Conservation (phyloP, 2,888 invertebrate genomes). For the Brachyptera putata region DNA sequence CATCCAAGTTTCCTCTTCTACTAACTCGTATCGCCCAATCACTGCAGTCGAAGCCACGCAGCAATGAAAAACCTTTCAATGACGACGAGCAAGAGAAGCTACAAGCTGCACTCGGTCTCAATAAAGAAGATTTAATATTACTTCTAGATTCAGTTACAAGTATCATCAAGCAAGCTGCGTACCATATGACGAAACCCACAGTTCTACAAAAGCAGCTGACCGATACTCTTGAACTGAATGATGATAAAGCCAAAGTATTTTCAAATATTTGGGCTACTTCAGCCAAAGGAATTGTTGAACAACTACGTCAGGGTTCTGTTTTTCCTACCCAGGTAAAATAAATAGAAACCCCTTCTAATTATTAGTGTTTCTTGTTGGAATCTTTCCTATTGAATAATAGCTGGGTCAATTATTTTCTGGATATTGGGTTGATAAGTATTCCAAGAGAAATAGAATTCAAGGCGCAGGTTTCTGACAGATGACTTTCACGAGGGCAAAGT, state of each 20-base stretch:
- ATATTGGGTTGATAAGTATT: no score
- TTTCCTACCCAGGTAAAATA: constrained; percentile 30
- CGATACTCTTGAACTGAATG: constrained; percentile 48
- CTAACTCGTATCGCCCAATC: constrained; percentile 31
- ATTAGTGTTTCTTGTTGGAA: background rate
- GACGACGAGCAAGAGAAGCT: constrained; percentile 33
- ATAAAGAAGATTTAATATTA: constrained; percentile 28
- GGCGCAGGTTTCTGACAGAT: no score
- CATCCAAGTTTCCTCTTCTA: constrained; percentile 32
- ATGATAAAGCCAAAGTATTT: constrained; percentile 53
- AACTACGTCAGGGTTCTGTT: constrained; percentile 42
- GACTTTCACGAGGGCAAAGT: no score
- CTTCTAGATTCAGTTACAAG: constrained; percentile 28
- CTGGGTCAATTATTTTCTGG: no score
- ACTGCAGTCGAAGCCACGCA: constrained; percentile 20
- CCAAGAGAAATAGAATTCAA: no score
- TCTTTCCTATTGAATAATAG: no score
- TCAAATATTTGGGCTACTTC: constrained; percentile 51
- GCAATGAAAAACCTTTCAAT: constrained; percentile 30
- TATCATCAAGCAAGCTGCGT: constrained; percentile 33
- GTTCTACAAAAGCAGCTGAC: constrained; percentile 48
- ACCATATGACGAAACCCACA: constrained; percentile 50
- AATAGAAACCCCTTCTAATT: no score
- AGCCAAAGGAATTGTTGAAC: constrained; percentile 51
- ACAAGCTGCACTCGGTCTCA: constrained; percentile 29